Percentiles rank a stretch among this genome's conserved stretches.
These are phyloP conservation scores for Centropyge bicolor DNA, from an alignment of 2,797 vertebrate genomes.

Conservation along the genomic window DNA sequence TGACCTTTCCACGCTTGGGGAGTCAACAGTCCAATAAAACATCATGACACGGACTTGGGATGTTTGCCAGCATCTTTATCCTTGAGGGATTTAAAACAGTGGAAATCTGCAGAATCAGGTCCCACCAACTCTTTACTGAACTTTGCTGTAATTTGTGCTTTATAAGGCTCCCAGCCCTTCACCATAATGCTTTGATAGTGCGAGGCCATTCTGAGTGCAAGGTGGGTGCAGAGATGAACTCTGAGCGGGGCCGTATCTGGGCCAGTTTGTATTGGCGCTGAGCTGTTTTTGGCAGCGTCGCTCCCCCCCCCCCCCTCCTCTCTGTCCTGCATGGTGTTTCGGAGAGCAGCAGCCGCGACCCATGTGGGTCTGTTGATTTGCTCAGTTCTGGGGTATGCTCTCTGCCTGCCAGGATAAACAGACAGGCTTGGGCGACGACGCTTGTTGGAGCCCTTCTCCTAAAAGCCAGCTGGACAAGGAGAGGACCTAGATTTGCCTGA, in stretches of 20 bases:
- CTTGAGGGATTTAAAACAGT: slow-evolving; percentile 28
- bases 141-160: slow-evolving; percentile 10
- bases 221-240: slow-evolving; percentile 50
- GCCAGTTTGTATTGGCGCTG: slow-evolving; percentile 50
- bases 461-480: slow-evolving; percentile 68
- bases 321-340: slow-evolving; percentile 68
- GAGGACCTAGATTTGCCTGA: slow-evolving; percentile 51
- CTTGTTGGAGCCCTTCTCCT: slow-evolving; percentile 55
- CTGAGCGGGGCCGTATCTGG: slow-evolving; percentile 52
- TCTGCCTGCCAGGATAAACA: slow-evolving; percentile 81
- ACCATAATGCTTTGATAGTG: slow-evolving; percentile 16
- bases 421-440: slow-evolving; percentile 53
- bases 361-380: slow-evolving; percentile 69
- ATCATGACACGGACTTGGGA: slow-evolving; percentile 40
- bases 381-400: slow-evolving; percentile 78
- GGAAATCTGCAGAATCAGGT: slow-evolving; percentile 38
- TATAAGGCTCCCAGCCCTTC: slow-evolving; percentile 1
- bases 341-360: slow-evolving; percentile 66
- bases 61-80: slow-evolving; percentile 44
- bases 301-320: slow-evolving; percentile 26
- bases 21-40: slow-evolving; percentile 73
- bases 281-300: slow-evolving; percentile 48
- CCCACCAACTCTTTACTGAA: slow-evolving; percentile 10
- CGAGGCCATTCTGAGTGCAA: slow-evolving; percentile 30
- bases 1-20: slow-evolving; percentile 40